Evolutionary conservation across 2,888 invertebrate genomes (phyloP), one percentile per base, ranked within the genome.

Genomic region (Melitaea athalia): DNA sequence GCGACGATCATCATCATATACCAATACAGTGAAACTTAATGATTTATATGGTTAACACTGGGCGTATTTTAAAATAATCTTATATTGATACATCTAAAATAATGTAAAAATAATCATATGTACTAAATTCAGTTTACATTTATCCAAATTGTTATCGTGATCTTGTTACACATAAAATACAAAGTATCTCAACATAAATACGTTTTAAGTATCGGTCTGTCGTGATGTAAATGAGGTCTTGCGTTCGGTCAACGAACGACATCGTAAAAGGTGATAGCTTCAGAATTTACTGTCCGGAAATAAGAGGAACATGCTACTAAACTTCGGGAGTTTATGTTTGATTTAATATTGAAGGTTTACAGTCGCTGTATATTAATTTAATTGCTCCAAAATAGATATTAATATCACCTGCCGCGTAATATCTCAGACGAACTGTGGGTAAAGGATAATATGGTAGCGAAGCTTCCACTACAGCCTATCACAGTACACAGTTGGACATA

Each of bases 211-310:
- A 38, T 69, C 57, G 60, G 45, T 14, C 53, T 24, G 49, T 62
- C 45, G 43, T 14, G 47, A 65, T 64, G 59, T 60, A 68, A 64
- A 64, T 50, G 67, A 50, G 50, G 10, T 53, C 45, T 43, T 24
- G 47, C 47, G 42, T 64, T 62, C 49, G 64, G 63, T 69, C 64
- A 62, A 63, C 63, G 42, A 60, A 72, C 64, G 70, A 50, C 70
- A 50, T 59, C 50, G 67, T 74, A 74, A 74, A 73, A 72, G 55
- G 67, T 67, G 62, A 73, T 69, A 62, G 66, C 70, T 65, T 67
- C 72, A 66, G 17, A 67, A 55, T 72, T 71, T 70, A 74, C 69
- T 71, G 59, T 67, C 64, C 64, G 55, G 69, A 63, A 67, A 71
- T 71, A 71, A 63, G 64, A 67, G 38, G 60, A 38, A 65, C 63